A percentile compares a stretch with the other conserved stretches of the same genome.
These are phyloP conservation scores for Trididemnum nubilum DNA, from an alignment of 23 tunicate species.

Conservation along the genomic window DNA sequence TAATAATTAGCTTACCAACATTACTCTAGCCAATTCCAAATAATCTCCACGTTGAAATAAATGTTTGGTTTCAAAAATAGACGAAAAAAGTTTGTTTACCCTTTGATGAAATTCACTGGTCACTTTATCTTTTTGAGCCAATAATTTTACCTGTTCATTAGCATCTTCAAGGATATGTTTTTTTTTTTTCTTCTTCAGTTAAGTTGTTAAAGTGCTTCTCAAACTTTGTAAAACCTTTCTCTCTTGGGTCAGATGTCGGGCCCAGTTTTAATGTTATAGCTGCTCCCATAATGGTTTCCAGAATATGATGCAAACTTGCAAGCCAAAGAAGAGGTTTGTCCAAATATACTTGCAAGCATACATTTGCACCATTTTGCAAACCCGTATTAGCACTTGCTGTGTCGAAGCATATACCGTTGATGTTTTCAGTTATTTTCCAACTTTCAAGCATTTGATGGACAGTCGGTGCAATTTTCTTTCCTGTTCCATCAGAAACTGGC, in stretches of 20 bases:
- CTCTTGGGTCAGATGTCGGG: background rate
- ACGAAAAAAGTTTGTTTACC: background rate
- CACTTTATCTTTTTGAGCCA: background rate
- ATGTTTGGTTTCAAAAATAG: background rate
- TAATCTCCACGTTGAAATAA: constrained; percentile 2
- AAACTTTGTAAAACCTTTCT: background rate
- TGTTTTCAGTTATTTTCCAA: background rate
- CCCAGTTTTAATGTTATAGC: background rate
- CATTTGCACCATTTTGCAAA: background rate
- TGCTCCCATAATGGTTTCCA: background rate
- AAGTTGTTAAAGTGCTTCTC: background rate
- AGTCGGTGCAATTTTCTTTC: background rate
- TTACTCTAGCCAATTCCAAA: background rate
- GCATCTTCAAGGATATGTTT: no score
- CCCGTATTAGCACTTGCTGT: constrained; percentile 1
- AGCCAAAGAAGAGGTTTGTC: background rate
- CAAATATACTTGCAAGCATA: background rate
- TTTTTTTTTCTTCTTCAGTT: background rate
- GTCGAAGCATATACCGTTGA: background rate
- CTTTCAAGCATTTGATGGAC: background rate
- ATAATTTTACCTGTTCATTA: no score
- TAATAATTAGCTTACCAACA: background rate
- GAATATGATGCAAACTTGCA: constrained; percentile 2
- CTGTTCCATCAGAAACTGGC: background rate
- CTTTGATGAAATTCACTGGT: background rate